Percentiles rank a stretch among this genome's conserved stretches.
Conservation (phyloP, 2,797 vertebrate genomes). For the Phoebastria nigripes region DNA sequence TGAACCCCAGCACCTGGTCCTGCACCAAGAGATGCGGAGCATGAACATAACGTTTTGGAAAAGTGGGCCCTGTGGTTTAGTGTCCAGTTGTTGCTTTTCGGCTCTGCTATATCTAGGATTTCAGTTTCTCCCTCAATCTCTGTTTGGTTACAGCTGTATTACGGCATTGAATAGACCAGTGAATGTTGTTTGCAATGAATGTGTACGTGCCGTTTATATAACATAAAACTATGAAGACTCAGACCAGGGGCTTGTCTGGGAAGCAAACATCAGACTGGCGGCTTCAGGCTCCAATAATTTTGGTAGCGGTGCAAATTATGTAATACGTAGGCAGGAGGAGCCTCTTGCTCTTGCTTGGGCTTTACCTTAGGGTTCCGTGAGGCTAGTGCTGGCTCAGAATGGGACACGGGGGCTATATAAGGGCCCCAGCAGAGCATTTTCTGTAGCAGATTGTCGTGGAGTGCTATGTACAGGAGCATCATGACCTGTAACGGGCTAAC, state of each 20-base stretch:
- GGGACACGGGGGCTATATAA: background rate
- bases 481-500: too few species aligned
- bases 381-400: background rate
- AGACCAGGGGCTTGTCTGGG: background rate
- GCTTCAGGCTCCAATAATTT: background rate
- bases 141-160: background rate
- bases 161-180: fast-evolving
- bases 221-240: background rate
- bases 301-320: background rate
- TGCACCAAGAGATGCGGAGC: background rate
- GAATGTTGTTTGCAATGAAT: background rate
- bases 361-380: background rate
- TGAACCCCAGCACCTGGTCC: background rate
- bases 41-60: fast-evolving
- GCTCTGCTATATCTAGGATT: fast-evolving
- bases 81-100: background rate
- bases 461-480: background rate
- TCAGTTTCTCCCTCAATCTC: background rate
- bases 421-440: background rate
- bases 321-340: background rate
- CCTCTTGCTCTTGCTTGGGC: background rate
- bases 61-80: background rate
- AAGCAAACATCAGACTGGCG: background rate
- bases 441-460: background rate
- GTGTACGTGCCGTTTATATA: fast-evolving